Conservation (phyloP, 2,888 invertebrate species). For the Scrobipalpa costella region DNA sequence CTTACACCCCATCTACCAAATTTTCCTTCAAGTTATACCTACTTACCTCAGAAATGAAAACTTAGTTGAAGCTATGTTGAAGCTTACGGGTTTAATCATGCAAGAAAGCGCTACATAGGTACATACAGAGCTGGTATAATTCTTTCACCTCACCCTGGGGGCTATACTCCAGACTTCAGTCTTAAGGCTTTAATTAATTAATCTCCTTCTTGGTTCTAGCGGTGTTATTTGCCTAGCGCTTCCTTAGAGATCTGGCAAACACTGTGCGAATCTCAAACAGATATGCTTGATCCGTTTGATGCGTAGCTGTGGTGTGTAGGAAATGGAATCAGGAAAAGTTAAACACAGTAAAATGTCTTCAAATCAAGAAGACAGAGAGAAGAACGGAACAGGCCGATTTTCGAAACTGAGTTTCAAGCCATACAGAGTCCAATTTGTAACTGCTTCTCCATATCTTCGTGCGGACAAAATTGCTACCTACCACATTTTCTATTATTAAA, state of each 20-base stretch:
- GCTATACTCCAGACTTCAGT: not conserved
- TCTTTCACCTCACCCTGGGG: not conserved
- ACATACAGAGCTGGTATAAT: not conserved
- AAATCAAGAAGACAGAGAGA: no score
- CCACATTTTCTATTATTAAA: no score
- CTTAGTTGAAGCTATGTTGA: not conserved
- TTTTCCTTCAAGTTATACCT: not conserved
- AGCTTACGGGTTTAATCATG: not conserved
- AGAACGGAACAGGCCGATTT: no score
- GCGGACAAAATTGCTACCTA: no score
- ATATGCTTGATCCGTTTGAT: not conserved
- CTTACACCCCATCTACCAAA: no score
- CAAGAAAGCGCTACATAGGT: not conserved
- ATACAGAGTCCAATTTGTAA: no score
- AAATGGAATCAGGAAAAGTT: not conserved
- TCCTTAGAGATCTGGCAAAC: not conserved
- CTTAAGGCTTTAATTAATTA: slow-evolving; percentile 6
- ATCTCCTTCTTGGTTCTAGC: slow-evolving; percentile 15
- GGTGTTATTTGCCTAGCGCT: slow-evolving; percentile 10
- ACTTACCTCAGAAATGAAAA: not conserved
- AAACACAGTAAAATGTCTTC: not conserved
- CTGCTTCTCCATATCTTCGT: no score
- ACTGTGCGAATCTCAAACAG: not conserved
- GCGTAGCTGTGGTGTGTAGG: not conserved
- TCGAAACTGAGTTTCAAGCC: no score